Percentiles rank a stretch among this genome's conserved stretches.
These are phyloP conservation scores for Nannobrachium achirus DNA, from an alignment of 2,113 vertebrate genomes.

Conservation along the genomic window DNA sequence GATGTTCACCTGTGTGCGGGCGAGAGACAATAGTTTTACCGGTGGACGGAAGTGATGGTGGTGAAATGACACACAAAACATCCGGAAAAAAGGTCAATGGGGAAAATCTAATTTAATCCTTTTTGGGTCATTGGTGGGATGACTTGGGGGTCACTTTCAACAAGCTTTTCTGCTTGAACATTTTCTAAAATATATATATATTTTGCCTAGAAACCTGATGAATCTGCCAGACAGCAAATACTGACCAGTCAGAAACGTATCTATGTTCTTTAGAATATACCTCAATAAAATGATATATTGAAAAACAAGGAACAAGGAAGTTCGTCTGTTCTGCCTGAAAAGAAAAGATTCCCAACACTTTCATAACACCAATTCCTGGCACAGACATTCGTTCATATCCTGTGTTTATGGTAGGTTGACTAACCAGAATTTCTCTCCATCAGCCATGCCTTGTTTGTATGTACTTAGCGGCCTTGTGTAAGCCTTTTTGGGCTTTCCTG, in stretches of 20 bases:
- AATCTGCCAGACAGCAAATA: too few relatives aligned
- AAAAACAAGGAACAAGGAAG: background rate
- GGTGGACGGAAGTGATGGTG: background rate
- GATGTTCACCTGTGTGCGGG: conserved; percentile 79
- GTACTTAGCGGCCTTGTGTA: too few relatives aligned
- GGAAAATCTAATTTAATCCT: background rate
- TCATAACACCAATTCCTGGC: background rate
- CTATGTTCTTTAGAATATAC: background rate
- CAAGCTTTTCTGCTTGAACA: too few relatives aligned
- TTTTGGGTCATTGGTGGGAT: too few relatives aligned
- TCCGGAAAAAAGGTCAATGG: background rate
- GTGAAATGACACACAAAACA: background rate
- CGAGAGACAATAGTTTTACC: background rate
- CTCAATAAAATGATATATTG: background rate
- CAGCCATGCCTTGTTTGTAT: too few relatives aligned
- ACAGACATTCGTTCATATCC: too few relatives aligned
- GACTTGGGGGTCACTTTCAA: too few relatives aligned
- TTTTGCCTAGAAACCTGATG: too few relatives aligned
- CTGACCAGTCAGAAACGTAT: background rate
- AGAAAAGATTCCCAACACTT: background rate
- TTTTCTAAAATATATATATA: too few relatives aligned
- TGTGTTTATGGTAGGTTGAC: too few relatives aligned
- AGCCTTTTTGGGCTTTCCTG: too few relatives aligned
- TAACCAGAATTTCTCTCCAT: too few relatives aligned
- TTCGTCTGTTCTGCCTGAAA: background rate